Evolutionary conservation across 2,888 invertebrate genomes (phyloP), one percentile per base, ranked within the genome.

Genomic region (Diaperis boleti): DNA sequence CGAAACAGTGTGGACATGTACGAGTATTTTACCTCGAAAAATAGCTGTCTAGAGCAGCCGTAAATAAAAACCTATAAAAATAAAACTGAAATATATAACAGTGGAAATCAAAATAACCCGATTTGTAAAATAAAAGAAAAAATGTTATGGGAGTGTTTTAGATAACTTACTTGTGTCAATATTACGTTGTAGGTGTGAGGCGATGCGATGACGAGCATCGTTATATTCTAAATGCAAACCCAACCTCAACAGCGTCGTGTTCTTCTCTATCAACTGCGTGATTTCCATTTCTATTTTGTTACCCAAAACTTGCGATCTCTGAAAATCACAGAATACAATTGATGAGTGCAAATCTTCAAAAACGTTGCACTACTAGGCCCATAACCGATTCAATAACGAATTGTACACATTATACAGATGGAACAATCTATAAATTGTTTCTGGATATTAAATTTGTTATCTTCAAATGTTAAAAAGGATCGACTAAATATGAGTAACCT

Each of bases 261-360:
- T 99, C 83, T 95, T 94, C 82, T 97, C 96, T 72, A 99, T 91
- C 78, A 96, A 86, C 78, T 92, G 89, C 72, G 96, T 96, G 74
- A 99, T 95, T 86, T 98, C 96, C 96, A 96, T 98, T 87, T 99
- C 98, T 76, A 95, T 95, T 87, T 97, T 97, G 85, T 98, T 98
- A 74, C 99, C 98, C 78, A 99, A 88, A 72, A 97, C 94, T 85
- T 93, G 91, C 78, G 95, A 94, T 84, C 96, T 90, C 96, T 97
- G 83, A 10, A 76, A 79, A 15, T 14, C n/a, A n/a, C n/a, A n/a
- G n/a, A n/a, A n/a, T n/a, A n/a, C n/a, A n/a, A n/a, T n/a, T n/a
- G n/a, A n/a, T n/a, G n/a, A n/a, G n/a, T n/a, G n/a, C n/a, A n/a
- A n/a, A n/a, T n/a, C n/a, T n/a, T n/a, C n/a, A n/a, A n/a, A n/a